Percentiles rank a stretch among this genome's conserved stretches.
Conservation (phyloP, 2,113 vertebrate genomes). For the Scytalopus superciliaris region DNA sequence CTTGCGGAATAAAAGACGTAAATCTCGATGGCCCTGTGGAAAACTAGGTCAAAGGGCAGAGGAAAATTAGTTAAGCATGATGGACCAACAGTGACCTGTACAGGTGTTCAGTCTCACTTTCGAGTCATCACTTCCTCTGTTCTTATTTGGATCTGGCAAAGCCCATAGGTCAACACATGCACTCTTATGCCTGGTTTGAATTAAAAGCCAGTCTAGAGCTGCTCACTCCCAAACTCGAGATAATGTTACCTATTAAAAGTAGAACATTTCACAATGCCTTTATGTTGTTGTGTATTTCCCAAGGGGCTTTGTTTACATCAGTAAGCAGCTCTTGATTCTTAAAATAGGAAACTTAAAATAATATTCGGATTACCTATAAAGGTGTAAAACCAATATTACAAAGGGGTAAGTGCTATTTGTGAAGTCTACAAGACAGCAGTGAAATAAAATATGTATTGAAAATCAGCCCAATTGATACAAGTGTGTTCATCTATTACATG, state of each 20-base stretch:
- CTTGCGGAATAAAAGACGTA: slow-evolving; percentile 71
- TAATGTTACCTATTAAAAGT: neutral
- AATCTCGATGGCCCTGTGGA: slow-evolving; percentile 77
- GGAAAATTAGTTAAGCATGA: slow-evolving; percentile 91
- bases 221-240: neutral
- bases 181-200: slow-evolving; percentile 67
- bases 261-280: slow-evolving; percentile 30
- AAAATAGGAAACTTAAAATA: neutral
- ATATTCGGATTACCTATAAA: neutral
- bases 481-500: neutral
- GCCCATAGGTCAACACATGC: slow-evolving; percentile 68
- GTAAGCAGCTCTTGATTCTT: neutral
- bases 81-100: slow-evolving; percentile 82
- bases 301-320: slow-evolving; percentile 4
- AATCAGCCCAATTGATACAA: neutral
- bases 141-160: slow-evolving; percentile 52
- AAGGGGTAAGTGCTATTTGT: neutral
- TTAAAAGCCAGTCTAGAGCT: slow-evolving; percentile 54
- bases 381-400: neutral
- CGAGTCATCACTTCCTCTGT: slow-evolving; percentile 80
- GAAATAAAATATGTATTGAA: neutral
- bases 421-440: neutral
- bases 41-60: slow-evolving; percentile 84
- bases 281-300: neutral
- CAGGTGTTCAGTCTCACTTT: slow-evolving; percentile 85